Conservation (phyloP, 2,888 invertebrate genomes). For the Tenthredo amoena region DNA sequence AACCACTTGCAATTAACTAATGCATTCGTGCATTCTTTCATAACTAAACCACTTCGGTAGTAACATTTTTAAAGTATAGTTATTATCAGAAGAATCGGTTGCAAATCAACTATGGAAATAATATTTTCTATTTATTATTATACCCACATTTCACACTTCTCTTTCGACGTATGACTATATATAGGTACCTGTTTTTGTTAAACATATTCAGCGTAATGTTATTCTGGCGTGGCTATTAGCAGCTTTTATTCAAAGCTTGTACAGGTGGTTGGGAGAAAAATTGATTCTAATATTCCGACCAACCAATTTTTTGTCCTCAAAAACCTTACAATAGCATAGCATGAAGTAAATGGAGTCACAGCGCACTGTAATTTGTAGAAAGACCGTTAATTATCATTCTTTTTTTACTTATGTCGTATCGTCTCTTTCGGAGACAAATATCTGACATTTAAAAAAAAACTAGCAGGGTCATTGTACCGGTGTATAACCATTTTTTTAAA, state of each 20-base stretch:
- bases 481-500: no score
- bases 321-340: neutral
- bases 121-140: neutral
- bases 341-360: neutral
- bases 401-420: neutral
- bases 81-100: neutral
- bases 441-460: neutral
- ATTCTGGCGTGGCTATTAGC: neutral
- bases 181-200: neutral
- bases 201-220: neutral
- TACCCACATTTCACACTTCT: neutral
- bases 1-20: slow-evolving; percentile 38
- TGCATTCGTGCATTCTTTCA: slow-evolving; percentile 29
- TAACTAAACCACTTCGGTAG: neutral
- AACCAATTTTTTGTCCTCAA: neutral
- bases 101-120: neutral
- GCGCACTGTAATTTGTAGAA: neutral
- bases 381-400: neutral
- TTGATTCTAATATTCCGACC: neutral
- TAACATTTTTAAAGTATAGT: neutral
- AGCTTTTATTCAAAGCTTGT: slow-evolving; percentile 8
- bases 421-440: neutral
- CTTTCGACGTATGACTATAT: neutral
- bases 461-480: neutral
- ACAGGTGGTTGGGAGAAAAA: slow-evolving; percentile 8